phyloP scores from a whole-genome alignment of 2,797 vertebrate genomes.

The Onychomys leucogaster region DNA sequence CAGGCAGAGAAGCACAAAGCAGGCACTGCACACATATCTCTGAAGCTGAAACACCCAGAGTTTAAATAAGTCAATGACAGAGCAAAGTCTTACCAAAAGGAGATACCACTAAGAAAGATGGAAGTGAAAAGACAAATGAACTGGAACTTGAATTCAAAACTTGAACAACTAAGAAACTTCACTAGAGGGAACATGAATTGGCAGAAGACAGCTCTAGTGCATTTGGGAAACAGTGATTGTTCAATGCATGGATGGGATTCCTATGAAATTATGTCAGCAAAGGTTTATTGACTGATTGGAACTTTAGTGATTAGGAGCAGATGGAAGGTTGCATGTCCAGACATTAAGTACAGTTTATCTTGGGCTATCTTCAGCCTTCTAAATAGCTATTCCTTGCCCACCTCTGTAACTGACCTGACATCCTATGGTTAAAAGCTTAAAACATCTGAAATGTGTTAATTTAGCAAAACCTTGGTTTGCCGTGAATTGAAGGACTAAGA shows the following conservation, averaged over 20 bases:
- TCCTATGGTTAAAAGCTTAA: neutral
- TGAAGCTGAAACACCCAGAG: neutral
- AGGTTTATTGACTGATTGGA: too few species aligned
- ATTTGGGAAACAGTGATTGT: neutral
- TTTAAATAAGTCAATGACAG: neutral
- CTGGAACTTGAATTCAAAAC: neutral
- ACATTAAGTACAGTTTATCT: neutral
- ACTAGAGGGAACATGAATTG: neutral
- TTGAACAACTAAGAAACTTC: neutral
- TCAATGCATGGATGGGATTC: neutral
- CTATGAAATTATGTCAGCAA: neutral
- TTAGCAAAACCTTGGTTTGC: neutral
- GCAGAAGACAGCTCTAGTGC: neutral
- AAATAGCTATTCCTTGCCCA: neutral
- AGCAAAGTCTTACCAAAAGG: neutral
- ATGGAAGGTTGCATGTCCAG: neutral
- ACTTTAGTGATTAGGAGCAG: neutral
- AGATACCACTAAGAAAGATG: neutral
- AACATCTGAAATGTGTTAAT: neutral
- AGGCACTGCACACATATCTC: neutral
- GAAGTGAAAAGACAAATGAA: neutral
- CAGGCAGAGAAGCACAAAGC: neutral
- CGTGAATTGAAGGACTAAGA: neutral
- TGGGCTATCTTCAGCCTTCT: neutral
- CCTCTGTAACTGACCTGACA: neutral